Base-by-base conservation (phyloP, 2,888 invertebrate species). In the Hesperia comma region DNA sequence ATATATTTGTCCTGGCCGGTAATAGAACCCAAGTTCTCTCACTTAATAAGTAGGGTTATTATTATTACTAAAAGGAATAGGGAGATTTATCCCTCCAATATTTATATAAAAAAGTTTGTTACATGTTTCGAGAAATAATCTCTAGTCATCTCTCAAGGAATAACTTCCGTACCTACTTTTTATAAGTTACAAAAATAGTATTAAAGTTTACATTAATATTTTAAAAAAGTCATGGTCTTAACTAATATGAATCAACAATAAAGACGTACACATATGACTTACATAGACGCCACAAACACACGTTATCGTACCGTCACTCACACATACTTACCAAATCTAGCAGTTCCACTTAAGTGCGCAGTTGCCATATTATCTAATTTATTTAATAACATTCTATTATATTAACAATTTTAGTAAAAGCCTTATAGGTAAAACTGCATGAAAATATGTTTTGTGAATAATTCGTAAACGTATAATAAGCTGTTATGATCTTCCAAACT, bases 401-500 rank as follows among this genome's bases (percentile, higher is more conserved):
- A 63, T 63, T 63, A 63, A 46, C 40, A 63, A 51, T 21, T 57
- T 63, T 57, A 57, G 63, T 63, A 51, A 49, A 49, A 63, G 55
- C 57, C 19, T 49, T 10, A 49, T 12, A 49, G 49, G 49, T 49
- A 19, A 49, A 49, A 37, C 26, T 19, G n/a, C n/a, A 46, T 12
- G 49, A 19, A 17, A 19, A 19, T 49, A 49, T 49, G 17, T 49
- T 19, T 49, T 12, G 19, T 19, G 17, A 49, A 49, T 19, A 49
- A 19, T 2, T 17, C 49, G 2, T 8, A 2, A 49, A 49, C 17
- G 49, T 49, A 19, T 19, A 19, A 19, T 49, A 49, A 49, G 49
- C 19, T 19, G 49, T 19, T 19, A 49, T 19, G 49, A 1, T 49
- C 19, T 12, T 4, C 12, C 19, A 49, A 3, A 49, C 17, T 46